Evolutionary conservation across 2,888 invertebrate species (phyloP), one percentile per base, ranked within the genome.

Genomic region (Yponomeuta cagnagella): DNA sequence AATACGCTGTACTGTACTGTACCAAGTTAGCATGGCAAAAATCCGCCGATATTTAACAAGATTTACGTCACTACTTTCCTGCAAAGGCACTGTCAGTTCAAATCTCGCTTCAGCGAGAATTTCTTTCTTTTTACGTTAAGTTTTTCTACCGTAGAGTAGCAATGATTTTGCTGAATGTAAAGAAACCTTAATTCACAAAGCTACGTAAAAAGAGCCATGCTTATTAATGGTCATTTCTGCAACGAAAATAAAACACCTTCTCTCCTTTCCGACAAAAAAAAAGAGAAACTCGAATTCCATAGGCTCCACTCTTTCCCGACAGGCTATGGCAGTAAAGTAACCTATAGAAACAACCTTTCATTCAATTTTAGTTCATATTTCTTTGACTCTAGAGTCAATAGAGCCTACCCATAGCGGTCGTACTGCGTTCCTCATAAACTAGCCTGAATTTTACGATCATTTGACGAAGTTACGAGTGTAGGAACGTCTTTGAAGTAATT

Each of bases 401-500:
- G 52, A 58, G 52, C 12, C 15, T 12, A 15, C 52, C 12, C 52
- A 58, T 4, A 58, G 52, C 52, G 15, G 52, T 15, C 15, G 52
- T 58, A 58, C 15, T 4, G 12, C 52, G 12, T 58, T 58, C 52
- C 52, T 58, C 52, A 58, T 58, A 58, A 58, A 58, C 52, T 58
- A 58, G 52, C 52, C 12, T 58, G 52, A 58, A 58, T 58, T 90
- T 91, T 91, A 90, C 85, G 88, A 89, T 87, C 90, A 85, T 90
- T 90, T 90, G 90, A 89, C 90, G 87, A 87, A 88, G 88, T 88
- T 87, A 88, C 52, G 52, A 58, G 52, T 58, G 52, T 58, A 58
- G 89, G 87, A 87, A 86, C 86, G 83, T 87, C 88, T 89, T 88
- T 85, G 84, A 88, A 88, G 88, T 80, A 82, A 86, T 90, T 87